A percentile compares a stretch with the other conserved stretches of the same genome.
Conservation (phyloP, 1,140 invertebrate genomes). For the Charaxes varanes region DNA sequence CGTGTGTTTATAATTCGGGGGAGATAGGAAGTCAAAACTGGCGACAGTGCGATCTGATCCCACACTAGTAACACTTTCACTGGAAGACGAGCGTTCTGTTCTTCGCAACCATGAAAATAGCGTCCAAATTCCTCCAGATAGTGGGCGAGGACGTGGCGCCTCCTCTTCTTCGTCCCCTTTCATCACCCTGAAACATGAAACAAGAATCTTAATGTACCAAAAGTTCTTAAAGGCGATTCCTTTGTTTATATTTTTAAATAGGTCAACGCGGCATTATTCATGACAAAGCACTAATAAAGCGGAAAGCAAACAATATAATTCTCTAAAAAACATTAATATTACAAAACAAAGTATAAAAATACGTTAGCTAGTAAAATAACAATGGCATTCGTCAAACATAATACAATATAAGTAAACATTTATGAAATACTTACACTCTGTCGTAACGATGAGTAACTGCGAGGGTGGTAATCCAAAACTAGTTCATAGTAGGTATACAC, state of each 20-base stretch:
- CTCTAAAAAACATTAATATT: too few relatives aligned
- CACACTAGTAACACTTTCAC: slow-evolving; percentile 54
- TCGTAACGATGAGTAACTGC: slow-evolving; percentile 19
- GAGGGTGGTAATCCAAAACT: slow-evolving; percentile 34
- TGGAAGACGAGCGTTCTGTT: slow-evolving; percentile 44
- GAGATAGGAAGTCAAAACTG: slow-evolving; percentile 82
- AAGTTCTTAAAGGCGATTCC: neutral
- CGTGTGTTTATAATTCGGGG: slow-evolving; percentile 57
- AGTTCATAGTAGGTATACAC: slow-evolving; percentile 43
- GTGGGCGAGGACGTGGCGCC: slow-evolving; percentile 46
- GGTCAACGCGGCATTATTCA: slow-evolving; percentile 3
- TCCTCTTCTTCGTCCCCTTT: slow-evolving; percentile 40
- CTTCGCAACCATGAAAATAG: slow-evolving; percentile 59
- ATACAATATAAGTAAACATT: slow-evolving; percentile 13
- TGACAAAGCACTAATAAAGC: too few relatives aligned
- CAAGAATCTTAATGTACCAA: neutral
- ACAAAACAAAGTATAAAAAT: too few relatives aligned
- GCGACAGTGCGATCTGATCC: slow-evolving; percentile 81
- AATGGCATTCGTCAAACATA: too few relatives aligned
- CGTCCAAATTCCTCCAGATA: slow-evolving; percentile 56
- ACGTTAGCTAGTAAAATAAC: too few relatives aligned
- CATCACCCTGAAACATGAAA: slow-evolving; percentile 52
- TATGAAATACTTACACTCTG: slow-evolving; percentile 30
- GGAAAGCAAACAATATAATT: too few relatives aligned
- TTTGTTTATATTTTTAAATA: slow-evolving; percentile 3